Conservation (phyloP, 2,113 vertebrate species). For the Vombatus ursinus region DNA sequence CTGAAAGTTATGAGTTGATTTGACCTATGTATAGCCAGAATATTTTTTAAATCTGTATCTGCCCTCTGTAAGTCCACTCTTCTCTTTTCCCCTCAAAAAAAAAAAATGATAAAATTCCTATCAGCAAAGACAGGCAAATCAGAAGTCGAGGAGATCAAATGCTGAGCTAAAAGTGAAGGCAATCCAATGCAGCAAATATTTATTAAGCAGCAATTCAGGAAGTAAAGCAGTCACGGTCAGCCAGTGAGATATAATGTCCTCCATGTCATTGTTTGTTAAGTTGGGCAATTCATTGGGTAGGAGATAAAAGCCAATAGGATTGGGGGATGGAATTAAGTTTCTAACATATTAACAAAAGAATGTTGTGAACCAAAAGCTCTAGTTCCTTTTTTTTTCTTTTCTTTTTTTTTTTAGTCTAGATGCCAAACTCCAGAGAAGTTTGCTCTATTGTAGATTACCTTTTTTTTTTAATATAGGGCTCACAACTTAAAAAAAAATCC, state of each 20-base stretch:
- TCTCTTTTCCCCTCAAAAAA: too few relatives aligned
- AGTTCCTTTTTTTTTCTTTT: neutral
- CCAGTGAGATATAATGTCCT: neutral
- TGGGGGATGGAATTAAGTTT: neutral
- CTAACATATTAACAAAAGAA: neutral
- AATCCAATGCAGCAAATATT: neutral
- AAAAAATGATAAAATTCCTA: neutral
- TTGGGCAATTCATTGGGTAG: neutral
- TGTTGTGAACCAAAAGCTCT: neutral
- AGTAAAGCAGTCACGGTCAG: neutral
- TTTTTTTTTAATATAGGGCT: neutral
- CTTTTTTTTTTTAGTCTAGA: neutral
- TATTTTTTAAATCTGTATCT: neutral
- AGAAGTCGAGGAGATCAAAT: neutral
- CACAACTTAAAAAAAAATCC: neutral
- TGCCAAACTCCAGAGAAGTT: neutral
- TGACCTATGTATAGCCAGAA: neutral
- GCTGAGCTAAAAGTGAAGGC: too few relatives aligned
- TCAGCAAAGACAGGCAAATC: neutral
- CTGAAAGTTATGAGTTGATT: neutral
- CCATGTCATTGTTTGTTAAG: neutral
- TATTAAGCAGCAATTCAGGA: neutral
- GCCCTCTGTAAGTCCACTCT: neutral
- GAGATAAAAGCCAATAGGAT: neutral
- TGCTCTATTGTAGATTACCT: neutral